These are phyloP conservation scores for Oostethus manadensis DNA, from an alignment of 2,113 vertebrate species.

Conservation along the genomic window DNA sequence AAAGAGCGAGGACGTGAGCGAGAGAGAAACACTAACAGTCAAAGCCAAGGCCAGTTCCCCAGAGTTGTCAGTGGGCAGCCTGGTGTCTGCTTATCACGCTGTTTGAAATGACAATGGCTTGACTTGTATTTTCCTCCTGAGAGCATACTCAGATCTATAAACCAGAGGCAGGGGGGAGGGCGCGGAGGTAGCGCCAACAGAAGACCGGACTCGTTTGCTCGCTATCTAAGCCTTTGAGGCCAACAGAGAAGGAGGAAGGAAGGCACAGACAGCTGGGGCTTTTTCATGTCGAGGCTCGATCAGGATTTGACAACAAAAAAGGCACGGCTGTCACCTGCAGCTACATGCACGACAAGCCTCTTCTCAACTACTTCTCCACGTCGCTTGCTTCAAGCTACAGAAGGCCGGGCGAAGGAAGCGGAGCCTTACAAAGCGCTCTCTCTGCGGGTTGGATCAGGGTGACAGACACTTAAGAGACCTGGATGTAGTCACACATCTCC, in stretches of 20 bases:
- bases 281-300: constrained; percentile 62
- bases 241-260: constrained; percentile 51
- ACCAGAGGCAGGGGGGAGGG: constrained; percentile 19
- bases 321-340: constrained; percentile 67
- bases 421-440: constrained; percentile 63
- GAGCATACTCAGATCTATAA: constrained; percentile 69
- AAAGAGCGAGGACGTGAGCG: constrained; percentile 29
- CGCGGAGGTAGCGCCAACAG: constrained; percentile 34
- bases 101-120: constrained; percentile 82
- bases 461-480: constrained; percentile 68
- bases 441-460: constrained; percentile 60
- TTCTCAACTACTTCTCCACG: constrained; percentile 35
- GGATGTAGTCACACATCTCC: constrained; percentile 63
- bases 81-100: constrained; percentile 76
- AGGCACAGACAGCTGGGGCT: constrained; percentile 33
- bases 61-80: constrained; percentile 66
- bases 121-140: constrained; percentile 73
- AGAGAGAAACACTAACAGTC: constrained; percentile 59
- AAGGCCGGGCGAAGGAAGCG: constrained; percentile 27
- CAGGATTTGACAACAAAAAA: constrained; percentile 68
- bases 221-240: constrained; percentile 55
- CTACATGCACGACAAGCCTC: constrained; percentile 48
- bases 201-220: constrained; percentile 44
- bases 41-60: constrained; percentile 70
- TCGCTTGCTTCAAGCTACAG: background rate